Conservation (phyloP, 2,797 vertebrate species). For the Gymnopithys bicolor region DNA sequence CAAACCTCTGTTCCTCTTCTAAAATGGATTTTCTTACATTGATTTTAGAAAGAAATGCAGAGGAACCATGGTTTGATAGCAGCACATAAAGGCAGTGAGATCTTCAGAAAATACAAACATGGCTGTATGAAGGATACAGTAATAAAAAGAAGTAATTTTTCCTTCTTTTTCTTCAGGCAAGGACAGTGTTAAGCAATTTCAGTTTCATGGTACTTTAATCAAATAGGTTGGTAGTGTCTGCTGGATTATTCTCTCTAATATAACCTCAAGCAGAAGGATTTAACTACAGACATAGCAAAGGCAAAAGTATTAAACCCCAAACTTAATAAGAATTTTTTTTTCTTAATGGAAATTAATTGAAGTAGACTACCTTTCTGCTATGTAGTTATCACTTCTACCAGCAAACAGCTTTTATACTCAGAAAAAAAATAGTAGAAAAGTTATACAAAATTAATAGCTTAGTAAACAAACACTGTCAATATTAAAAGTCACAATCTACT, state of each 20-base stretch:
- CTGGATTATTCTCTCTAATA: neutral
- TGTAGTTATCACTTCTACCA: neutral
- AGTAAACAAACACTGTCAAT: neutral
- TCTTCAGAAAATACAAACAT: neutral
- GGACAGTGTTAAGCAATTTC: neutral
- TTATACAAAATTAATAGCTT: conserved; percentile 37
- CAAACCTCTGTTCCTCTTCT: neutral
- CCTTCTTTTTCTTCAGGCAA: neutral
- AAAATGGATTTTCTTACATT: neutral
- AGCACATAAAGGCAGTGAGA: neutral
- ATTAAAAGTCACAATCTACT: conserved; percentile 32
- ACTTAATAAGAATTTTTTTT: neutral
- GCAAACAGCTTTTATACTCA: conserved; percentile 12
- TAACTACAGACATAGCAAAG: neutral
- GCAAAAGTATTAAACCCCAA: neutral
- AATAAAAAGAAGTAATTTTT: neutral
- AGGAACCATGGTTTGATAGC: neutral
- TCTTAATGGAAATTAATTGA: neutral
- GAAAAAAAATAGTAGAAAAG: conserved; percentile 28
- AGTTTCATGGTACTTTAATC: neutral
- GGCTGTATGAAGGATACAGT: neutral
- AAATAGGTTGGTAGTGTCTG: neutral
- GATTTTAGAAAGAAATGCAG: neutral
- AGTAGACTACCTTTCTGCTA: neutral
- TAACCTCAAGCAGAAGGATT: neutral